A percentile compares a stretch with the other conserved stretches of the same genome.
phyloP scores from a whole-genome alignment of 2,113 vertebrate species.

The cattle (Bos taurus) region DNA sequence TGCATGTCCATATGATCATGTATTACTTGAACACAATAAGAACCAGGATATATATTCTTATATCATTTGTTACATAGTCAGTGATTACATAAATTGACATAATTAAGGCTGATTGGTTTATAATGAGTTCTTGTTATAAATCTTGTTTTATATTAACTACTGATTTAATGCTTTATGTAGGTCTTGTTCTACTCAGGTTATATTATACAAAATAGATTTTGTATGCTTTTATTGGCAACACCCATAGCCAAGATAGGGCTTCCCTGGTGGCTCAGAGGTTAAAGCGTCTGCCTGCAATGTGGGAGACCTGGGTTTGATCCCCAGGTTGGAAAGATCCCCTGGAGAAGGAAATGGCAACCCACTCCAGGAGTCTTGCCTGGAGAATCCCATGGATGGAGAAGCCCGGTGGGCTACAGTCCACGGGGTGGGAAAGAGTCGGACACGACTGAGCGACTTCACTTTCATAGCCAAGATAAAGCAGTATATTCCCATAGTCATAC shows the following conservation, averaged over 20 bases:
- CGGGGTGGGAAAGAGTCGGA: no score
- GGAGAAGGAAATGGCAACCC: no score
- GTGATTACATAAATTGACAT: background rate
- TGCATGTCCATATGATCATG: background rate
- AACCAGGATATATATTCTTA: background rate
- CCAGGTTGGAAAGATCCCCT: no score
- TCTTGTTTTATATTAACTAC: background rate
- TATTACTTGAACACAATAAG: background rate
- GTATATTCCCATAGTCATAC: background rate
- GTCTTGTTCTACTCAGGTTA: background rate
- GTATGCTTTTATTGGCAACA: background rate
- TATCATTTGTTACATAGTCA: background rate
- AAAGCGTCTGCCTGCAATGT: no score
- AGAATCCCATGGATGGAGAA: no score
- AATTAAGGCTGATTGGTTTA: background rate
- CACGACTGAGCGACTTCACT: no score
- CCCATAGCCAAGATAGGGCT: background rate
- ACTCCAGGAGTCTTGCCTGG: no score
- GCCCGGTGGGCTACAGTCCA: no score
- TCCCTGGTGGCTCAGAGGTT: no score
- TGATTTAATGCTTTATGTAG: slow-evolving; percentile 2
- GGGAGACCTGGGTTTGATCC: no score
- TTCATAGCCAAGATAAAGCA: background rate
- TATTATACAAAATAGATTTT: background rate
- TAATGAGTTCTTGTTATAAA: background rate